These are phyloP conservation scores for Thymallus thymallus DNA, from an alignment of 2,113 vertebrate genomes.

Conservation along the genomic window DNA sequence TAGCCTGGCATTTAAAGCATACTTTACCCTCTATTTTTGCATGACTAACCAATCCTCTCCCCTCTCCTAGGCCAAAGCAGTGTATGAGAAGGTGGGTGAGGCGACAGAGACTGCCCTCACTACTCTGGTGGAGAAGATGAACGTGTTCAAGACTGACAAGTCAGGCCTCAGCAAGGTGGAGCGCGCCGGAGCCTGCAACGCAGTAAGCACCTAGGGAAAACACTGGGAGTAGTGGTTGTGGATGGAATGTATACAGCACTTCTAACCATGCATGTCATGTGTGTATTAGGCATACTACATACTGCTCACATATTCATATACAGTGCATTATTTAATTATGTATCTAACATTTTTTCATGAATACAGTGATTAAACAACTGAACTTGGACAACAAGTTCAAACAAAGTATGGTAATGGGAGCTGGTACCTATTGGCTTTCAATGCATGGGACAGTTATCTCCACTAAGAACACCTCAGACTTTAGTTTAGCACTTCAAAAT, in stretches of 20 bases:
- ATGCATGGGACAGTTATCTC: background rate
- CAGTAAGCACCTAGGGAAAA: constrained; percentile 69
- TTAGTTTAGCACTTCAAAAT: background rate
- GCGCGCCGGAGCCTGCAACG: constrained; percentile 86
- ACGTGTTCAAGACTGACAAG: constrained; percentile 87
- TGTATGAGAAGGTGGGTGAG: constrained; percentile 97
- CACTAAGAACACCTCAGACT: background rate
- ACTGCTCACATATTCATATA: too few species aligned
- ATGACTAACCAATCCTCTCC: background rate
- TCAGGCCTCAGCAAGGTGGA: constrained; percentile 85
- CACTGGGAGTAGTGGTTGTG: background rate
- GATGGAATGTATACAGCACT: background rate
- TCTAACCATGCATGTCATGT: too few species aligned
- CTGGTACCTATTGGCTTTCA: background rate
- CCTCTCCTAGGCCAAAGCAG: constrained; percentile 80
- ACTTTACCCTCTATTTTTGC: too few species aligned
- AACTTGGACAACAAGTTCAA: too few species aligned
- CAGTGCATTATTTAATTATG: too few species aligned
- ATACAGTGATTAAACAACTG: too few species aligned
- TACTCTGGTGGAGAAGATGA: constrained; percentile 98
- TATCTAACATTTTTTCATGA: background rate
- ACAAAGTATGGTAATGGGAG: background rate
- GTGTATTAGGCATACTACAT: too few species aligned
- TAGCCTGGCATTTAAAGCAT: too few species aligned
- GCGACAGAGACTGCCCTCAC: constrained; percentile 95